Evolutionary conservation across 2,113 vertebrate genomes (phyloP).

Genomic region (Dipodomys ordii): DNA sequence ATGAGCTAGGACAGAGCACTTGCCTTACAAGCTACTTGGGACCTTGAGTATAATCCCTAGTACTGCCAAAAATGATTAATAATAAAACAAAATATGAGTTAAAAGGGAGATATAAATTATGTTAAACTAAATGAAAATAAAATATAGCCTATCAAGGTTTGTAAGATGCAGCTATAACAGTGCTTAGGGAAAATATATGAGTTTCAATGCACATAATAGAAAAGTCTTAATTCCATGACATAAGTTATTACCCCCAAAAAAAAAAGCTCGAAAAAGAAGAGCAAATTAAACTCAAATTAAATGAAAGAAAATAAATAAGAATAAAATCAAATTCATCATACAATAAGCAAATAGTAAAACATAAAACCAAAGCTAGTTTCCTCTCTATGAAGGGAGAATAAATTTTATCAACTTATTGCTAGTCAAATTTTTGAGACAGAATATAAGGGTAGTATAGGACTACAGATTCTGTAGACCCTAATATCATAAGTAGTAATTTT

Average conservation of each 20-base stretch:
- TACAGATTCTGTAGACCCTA: neutral
- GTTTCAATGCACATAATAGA: neutral
- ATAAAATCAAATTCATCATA: neutral
- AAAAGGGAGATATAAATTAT: neutral
- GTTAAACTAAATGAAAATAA: slow-evolving; percentile 45
- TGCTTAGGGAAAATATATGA: neutral
- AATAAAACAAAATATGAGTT: neutral
- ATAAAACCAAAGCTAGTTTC: neutral
- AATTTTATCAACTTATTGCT: neutral
- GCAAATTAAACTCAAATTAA: neutral
- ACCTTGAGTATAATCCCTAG: neutral
- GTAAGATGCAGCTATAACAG: neutral
- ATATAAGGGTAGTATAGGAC: no score
- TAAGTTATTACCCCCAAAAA: neutral
- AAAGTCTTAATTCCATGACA: neutral
- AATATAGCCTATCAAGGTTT: neutral
- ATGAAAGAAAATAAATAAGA: neutral
- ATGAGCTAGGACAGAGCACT: no score
- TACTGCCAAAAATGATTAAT: slow-evolving; percentile 1
- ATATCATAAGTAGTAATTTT: neutral
- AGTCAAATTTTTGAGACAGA: neutral
- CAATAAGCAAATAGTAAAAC: neutral
- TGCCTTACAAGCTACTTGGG: no score
- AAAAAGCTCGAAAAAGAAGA: neutral
- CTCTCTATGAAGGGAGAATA: slow-evolving; percentile 11